Base-by-base conservation (phyloP, 1,140 invertebrate species). In the Magallana gigas region DNA sequence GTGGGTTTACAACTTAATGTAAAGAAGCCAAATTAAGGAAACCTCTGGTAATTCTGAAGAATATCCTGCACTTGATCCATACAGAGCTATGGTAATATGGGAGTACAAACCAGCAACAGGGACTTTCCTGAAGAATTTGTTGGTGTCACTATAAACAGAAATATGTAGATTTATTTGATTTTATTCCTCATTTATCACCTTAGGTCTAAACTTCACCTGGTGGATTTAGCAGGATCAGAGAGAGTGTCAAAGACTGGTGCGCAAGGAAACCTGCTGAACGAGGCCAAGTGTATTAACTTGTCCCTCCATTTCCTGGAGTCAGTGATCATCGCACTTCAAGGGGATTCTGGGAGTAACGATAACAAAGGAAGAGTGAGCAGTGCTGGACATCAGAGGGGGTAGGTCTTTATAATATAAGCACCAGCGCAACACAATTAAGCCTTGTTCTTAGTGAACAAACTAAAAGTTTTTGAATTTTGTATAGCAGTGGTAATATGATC, bases 171-270 rank as follows among this genome's bases (percentile, higher is more conserved):
- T 48, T 48, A 48, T 76, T 29, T 36, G 14, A 76, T 23, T 76
- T 76, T 76, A 36, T 76, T 8, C 23, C 23, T 48, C 11, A 12
- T 71, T 71, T 12, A 8, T 76, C 68, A 36, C 36, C 36, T 60
- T 84, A 95, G 95, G 91, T 95, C 96, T 2, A 97, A 97, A 92
- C 93, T 97, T 14, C 96, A 97, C 93, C 91, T 97, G 23, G 96
- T 97, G 6, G 96, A 97, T 94, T 94, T 97, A n/a, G 96, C 96
- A 64, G 96, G 96, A 95, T 95, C 95, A n/a, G 95, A 95, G 87
- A 90, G 95, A 85, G 94, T 95, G 29, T 92, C 93, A 14, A 95
- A 95, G 88, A 95, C 93, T 18, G 94, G 95, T 29, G 94, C 94
- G 9, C 94, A 94, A 85, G 96, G 96, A 76, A 94, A 95, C 86